These are phyloP conservation scores for Xylota segnis DNA, from an alignment of 2,888 invertebrate genomes.

Conservation along the genomic window DNA sequence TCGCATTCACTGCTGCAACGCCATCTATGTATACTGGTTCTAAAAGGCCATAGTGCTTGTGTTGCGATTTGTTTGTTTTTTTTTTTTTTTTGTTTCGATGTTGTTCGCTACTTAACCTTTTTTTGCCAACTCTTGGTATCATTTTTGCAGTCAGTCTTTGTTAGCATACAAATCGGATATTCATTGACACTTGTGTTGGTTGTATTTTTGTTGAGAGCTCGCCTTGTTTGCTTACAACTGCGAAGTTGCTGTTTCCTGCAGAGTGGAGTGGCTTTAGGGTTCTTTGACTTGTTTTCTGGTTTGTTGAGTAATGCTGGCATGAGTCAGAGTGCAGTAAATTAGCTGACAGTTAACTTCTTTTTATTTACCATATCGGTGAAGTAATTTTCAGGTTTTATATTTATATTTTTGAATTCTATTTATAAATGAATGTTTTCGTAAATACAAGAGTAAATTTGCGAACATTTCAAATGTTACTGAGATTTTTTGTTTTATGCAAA, in stretches of 20 bases:
- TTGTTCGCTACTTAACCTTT: conserved; percentile 12
- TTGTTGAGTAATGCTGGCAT: conserved; percentile 28
- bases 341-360: conserved; percentile 41
- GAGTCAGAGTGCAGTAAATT: conserved; percentile 62
- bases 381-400: background rate
- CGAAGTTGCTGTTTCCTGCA: conserved; percentile 33
- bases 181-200: conserved; percentile 59
- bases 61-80: conserved; percentile 49
- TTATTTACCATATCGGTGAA: background rate
- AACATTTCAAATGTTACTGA: background rate
- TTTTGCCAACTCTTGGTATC: conserved; percentile 21
- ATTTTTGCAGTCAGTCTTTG: conserved; percentile 37
- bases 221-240: background rate
- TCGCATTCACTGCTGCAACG: conserved; percentile 37
- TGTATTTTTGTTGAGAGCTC: background rate
- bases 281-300: conserved; percentile 60
- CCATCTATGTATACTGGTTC: conserved; percentile 15
- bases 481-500: background rate
- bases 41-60: conserved; percentile 17
- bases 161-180: conserved; percentile 67
- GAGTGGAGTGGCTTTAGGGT: conserved; percentile 47
- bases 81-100: conserved; percentile 49
- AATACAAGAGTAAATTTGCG: background rate
- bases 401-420: conserved; percentile 29
- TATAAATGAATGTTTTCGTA: conserved; percentile 17